These are phyloP conservation scores for Lasioglossum marginatum DNA, from an alignment of 2,888 invertebrate species.

Conservation along the genomic window DNA sequence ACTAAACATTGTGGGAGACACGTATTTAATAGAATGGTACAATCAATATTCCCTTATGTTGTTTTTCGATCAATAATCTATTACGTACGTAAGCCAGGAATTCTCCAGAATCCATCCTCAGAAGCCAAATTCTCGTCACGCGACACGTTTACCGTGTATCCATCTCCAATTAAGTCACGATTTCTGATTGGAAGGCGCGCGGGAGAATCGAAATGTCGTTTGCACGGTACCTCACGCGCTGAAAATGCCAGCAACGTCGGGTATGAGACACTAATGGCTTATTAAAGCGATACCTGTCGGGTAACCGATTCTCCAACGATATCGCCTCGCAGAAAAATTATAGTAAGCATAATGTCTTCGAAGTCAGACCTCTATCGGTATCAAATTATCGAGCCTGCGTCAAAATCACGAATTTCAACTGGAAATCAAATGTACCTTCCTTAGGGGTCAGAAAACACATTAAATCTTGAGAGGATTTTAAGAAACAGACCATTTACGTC, in stretches of 20 bases:
- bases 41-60: background rate
- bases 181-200: constrained; percentile 49
- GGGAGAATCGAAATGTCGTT: constrained; percentile 47
- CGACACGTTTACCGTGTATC: constrained; percentile 23
- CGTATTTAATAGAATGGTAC: background rate
- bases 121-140: background rate
- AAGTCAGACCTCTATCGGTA: background rate
- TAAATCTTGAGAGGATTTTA: background rate
- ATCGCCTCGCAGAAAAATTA: background rate
- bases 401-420: too few species aligned
- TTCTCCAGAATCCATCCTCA: background rate
- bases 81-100: background rate
- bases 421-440: too few species aligned
- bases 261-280: constrained; percentile 51
- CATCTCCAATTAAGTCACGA: constrained; percentile 56
- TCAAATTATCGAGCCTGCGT: too few species aligned
- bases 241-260: constrained; percentile 45
- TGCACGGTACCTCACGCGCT: constrained; percentile 26
- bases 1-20: background rate
- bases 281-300: constrained; percentile 49
- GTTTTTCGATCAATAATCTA: background rate
- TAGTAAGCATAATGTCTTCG: background rate
- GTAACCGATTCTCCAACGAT: constrained; percentile 3
- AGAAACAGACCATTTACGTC: too few species aligned
- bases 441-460: too few species aligned